phyloP scores from a whole-genome alignment of 2,888 invertebrate species.

The Malthinus flaveolus region DNA sequence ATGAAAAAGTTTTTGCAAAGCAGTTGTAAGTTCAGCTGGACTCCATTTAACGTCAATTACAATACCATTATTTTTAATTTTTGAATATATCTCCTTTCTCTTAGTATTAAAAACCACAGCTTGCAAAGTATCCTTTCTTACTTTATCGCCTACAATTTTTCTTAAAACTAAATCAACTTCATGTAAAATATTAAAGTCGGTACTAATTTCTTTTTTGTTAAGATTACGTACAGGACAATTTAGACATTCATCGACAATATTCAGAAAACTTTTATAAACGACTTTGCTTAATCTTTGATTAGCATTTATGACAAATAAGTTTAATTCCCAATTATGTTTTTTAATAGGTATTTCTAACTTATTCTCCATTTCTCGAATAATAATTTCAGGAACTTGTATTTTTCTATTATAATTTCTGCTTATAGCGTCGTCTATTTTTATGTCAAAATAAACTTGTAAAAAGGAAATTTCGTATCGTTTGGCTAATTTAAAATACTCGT shows the following conservation, averaged over 20 bases:
- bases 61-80: slow-evolving; percentile 21
- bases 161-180: slow-evolving; percentile 29
- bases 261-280: slow-evolving; percentile 10
- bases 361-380: slow-evolving; percentile 24
- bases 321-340: slow-evolving; percentile 15
- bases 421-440: slow-evolving; percentile 24
- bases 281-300: slow-evolving; percentile 11
- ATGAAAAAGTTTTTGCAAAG: too few relatives aligned
- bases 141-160: slow-evolving; percentile 27
- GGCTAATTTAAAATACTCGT: slow-evolving; percentile 27
- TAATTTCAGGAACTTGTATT: slow-evolving; percentile 14
- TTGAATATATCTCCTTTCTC: slow-evolving; percentile 23
- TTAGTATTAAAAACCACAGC: slow-evolving; percentile 11
- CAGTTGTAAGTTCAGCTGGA: neutral
- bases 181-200: slow-evolving; percentile 18
- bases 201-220: neutral
- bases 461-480: slow-evolving; percentile 25
- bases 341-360: slow-evolving; percentile 25
- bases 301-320: slow-evolving; percentile 17
- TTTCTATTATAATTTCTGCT: slow-evolving; percentile 20
- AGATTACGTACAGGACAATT: slow-evolving; percentile 10
- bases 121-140: slow-evolving; percentile 15
- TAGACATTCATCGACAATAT: slow-evolving; percentile 15
- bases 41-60: slow-evolving; percentile 1
- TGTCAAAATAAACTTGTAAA: slow-evolving; percentile 29